These are phyloP conservation scores for Hylaeus volcanicus DNA, from an alignment of 1,140 invertebrate species.

Conservation along the genomic window DNA sequence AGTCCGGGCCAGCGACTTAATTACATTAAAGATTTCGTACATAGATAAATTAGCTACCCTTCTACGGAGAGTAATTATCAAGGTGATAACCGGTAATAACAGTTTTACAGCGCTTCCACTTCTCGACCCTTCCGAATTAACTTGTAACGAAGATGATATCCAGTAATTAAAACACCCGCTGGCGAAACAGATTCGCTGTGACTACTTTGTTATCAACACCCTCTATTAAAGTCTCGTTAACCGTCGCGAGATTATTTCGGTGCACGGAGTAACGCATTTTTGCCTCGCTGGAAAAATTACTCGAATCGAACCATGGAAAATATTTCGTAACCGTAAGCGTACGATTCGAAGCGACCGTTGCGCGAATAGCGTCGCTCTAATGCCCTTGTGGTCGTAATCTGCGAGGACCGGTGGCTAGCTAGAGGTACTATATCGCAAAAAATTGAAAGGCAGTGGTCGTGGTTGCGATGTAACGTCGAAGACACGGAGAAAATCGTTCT, in stretches of 20 bases:
- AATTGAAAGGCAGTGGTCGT: too few species aligned
- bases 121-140: background rate
- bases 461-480: too few species aligned
- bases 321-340: too few species aligned
- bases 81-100: slow-evolving; percentile 35
- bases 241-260: background rate
- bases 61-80: slow-evolving; percentile 16
- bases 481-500: too few species aligned
- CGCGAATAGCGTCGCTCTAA: too few species aligned
- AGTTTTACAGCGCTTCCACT: slow-evolving; percentile 6
- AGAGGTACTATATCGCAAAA: too few species aligned
- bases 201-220: background rate
- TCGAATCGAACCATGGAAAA: too few species aligned
- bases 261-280: too few species aligned
- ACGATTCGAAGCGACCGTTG: too few species aligned
- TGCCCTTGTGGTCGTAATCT: too few species aligned
- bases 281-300: too few species aligned
- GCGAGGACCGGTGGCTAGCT: too few species aligned
- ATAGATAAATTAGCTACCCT: slow-evolving; percentile 15
- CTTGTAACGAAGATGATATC: slow-evolving; percentile 13
- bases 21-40: slow-evolving; percentile 26
- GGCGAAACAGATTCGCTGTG: background rate
- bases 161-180: background rate
- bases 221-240: background rate
- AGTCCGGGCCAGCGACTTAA: background rate